Conservation (phyloP, 2,113 vertebrate genomes). For the Rhinopomastus cyanomelas region DNA sequence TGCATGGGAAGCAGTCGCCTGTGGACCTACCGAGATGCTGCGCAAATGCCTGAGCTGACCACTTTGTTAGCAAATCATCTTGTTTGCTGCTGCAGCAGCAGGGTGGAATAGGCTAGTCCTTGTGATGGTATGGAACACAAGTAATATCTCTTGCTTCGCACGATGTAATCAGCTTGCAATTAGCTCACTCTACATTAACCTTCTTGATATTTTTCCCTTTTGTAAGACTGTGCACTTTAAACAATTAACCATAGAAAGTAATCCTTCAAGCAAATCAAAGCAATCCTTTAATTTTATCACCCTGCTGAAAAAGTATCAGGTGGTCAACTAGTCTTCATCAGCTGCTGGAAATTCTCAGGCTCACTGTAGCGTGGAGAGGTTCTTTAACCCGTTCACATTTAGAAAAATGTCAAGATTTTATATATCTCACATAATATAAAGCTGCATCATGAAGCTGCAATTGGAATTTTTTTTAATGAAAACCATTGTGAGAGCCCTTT, state of each 20-base stretch:
- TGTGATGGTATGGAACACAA: slow-evolving; percentile 79
- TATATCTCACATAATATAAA: slow-evolving; percentile 47
- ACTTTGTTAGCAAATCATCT: slow-evolving; percentile 82
- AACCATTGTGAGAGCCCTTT: slow-evolving; percentile 48
- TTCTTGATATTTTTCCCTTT: slow-evolving; percentile 70
- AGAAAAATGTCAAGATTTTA: slow-evolving; percentile 67
- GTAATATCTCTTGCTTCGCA: slow-evolving; percentile 76
- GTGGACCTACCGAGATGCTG: slow-evolving; percentile 80
- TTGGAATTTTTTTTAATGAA: slow-evolving; percentile 59
- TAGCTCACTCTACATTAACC: slow-evolving; percentile 74
- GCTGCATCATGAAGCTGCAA: slow-evolving; percentile 42
- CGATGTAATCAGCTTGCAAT: slow-evolving; percentile 79
- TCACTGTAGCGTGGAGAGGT: slow-evolving; percentile 70
- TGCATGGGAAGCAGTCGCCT: slow-evolving; percentile 76
- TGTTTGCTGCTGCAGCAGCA: slow-evolving; percentile 75
- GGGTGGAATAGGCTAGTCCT: slow-evolving; percentile 73
- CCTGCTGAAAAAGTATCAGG: slow-evolving; percentile 81
- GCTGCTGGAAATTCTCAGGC: slow-evolving; percentile 72
- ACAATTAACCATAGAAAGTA: slow-evolving; percentile 77
- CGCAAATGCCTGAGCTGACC: slow-evolving; percentile 78
- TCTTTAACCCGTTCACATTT: slow-evolving; percentile 71
- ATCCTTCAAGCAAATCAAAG: slow-evolving; percentile 81
- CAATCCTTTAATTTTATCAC: slow-evolving; percentile 83
- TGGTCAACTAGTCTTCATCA: slow-evolving; percentile 79
- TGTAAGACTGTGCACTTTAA: slow-evolving; percentile 71